Evolutionary conservation across 2,797 vertebrate species (phyloP).

Genomic region (Naso thynnoides): DNA sequence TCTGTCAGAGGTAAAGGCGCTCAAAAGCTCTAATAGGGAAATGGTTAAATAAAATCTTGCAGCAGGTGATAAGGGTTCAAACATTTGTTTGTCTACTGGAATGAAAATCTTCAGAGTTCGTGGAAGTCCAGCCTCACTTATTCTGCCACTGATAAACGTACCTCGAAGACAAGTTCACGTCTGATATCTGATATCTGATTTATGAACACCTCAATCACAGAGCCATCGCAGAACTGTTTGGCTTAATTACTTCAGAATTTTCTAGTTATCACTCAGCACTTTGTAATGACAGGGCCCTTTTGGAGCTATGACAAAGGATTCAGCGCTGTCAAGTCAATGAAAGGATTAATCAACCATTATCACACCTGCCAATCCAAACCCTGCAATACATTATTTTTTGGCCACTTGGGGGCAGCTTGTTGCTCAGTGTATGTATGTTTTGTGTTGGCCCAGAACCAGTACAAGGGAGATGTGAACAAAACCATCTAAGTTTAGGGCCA

Average conservation of each 20-base stretch:
- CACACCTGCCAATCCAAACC: slow-evolving; percentile 17
- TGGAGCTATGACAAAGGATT: slow-evolving; percentile 62
- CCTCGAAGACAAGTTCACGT: slow-evolving; percentile 7
- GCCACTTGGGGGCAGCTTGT: neutral
- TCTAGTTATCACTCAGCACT: slow-evolving; percentile 43
- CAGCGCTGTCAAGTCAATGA: slow-evolving; percentile 56
- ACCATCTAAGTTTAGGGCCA: no score
- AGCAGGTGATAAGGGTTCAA: no score
- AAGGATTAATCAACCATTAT: slow-evolving; percentile 53
- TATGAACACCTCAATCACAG: slow-evolving; percentile 35
- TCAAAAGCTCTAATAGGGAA: slow-evolving; percentile 11
- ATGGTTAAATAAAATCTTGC: slow-evolving; percentile 20
- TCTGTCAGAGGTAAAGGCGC: neutral
- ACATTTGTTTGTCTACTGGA: neutral
- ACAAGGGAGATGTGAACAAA: no score
- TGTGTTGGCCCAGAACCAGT: neutral
- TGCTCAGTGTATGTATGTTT: no score
- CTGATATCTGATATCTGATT: slow-evolving; percentile 36
- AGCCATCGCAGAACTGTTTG: slow-evolving; percentile 16
- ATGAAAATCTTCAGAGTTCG: neutral
- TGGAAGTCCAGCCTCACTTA: neutral
- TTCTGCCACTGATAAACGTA: neutral
- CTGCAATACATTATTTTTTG: neutral
- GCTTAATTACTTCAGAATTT: slow-evolving; percentile 57
- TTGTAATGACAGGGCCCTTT: slow-evolving; percentile 46